phyloP scores from a whole-genome alignment of 1,140 invertebrate genomes.

The Aphaenogaster floridana region DNA sequence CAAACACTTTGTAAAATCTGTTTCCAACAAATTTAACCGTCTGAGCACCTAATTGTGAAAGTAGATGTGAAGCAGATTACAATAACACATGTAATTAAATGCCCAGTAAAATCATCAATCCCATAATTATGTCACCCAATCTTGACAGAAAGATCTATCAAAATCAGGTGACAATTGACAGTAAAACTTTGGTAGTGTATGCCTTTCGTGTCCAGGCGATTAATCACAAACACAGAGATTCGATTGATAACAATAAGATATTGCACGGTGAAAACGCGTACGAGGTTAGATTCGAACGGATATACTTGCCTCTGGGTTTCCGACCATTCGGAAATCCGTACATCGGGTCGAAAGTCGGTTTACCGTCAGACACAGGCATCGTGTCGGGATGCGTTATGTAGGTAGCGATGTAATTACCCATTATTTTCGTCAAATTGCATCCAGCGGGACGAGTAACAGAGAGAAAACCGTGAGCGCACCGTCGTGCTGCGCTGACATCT shows the following conservation, averaged over 20 bases:
- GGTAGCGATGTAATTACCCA: constrained; percentile 65
- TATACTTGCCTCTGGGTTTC: constrained; percentile 90
- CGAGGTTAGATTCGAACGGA: constrained; percentile 74
- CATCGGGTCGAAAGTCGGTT: constrained; percentile 92
- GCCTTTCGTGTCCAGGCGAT: background rate
- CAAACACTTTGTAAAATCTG: background rate
- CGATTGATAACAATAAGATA: constrained; percentile 34
- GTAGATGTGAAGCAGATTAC: background rate
- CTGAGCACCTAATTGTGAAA: background rate
- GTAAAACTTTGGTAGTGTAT: constrained; percentile 9
- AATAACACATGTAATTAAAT: constrained; percentile 5
- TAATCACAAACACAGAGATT: background rate
- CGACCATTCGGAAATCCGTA: constrained; percentile 92
- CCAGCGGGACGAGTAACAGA: background rate
- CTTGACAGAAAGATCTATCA: background rate
- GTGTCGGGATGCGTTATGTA: constrained; percentile 64
- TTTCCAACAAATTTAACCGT: background rate
- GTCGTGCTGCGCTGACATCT: constrained; percentile 69
- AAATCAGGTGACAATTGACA: background rate
- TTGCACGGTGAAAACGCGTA: background rate
- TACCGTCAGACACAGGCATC: constrained; percentile 82
- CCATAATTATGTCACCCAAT: background rate
- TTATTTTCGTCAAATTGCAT: constrained; percentile 30
- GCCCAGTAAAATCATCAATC: background rate
- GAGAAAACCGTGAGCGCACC: background rate